Evolutionary conservation across 2,888 invertebrate genomes (phyloP).

Genomic region (Notodonta dromedarius): DNA sequence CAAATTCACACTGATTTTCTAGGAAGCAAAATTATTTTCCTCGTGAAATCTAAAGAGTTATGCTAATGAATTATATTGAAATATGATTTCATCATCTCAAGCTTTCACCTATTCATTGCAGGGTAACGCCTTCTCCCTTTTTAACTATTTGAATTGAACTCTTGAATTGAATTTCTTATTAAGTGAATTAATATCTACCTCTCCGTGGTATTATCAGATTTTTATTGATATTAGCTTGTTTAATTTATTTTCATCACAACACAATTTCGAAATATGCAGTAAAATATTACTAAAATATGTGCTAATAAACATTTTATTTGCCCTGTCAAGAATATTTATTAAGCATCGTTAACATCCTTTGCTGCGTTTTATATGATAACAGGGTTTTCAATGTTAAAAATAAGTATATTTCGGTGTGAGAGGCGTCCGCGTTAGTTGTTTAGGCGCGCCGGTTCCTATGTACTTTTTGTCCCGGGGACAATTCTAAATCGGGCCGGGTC

Average conservation of each 20-base stretch:
- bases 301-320: conserved; percentile 5
- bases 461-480: conserved; percentile 76
- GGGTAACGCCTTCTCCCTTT: not conserved
- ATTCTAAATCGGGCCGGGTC: conserved; percentile 75
- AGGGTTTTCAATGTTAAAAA: conserved; percentile 2
- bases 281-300: not conserved
- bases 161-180: not conserved
- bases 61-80: too few relatives aligned
- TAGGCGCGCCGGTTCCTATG: conserved; percentile 62
- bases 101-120: not conserved
- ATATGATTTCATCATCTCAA: not conserved
- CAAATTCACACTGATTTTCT: too few relatives aligned
- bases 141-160: not conserved
- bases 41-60: too few relatives aligned
- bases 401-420: conserved; percentile 36
- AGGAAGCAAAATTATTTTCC: too few relatives aligned
- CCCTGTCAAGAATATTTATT: conserved; percentile 4
- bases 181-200: not conserved
- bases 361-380: not conserved
- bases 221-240: not conserved
- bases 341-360: not conserved
- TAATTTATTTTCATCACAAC: not conserved
- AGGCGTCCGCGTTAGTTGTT: conserved; percentile 49
- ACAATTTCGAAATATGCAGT: not conserved
- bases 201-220: too few relatives aligned